A percentile compares a stretch with the other conserved stretches of the same genome.
These are phyloP conservation scores for Gymnorhina tibicen DNA, from an alignment of 2,113 vertebrate genomes.

Conservation along the genomic window DNA sequence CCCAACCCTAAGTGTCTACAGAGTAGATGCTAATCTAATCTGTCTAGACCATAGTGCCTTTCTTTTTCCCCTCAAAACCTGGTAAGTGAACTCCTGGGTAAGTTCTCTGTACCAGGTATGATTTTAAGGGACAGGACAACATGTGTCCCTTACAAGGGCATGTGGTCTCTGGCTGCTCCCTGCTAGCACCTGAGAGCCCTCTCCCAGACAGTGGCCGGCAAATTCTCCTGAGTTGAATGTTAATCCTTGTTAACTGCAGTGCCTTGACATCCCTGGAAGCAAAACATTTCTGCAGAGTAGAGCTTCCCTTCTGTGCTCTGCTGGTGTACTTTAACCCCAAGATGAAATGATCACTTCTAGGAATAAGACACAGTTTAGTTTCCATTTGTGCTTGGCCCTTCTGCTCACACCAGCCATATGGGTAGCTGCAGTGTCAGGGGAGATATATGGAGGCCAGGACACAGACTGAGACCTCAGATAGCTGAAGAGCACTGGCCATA, in stretches of 20 bases:
- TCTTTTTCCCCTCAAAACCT: too few relatives aligned
- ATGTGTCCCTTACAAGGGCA: background rate
- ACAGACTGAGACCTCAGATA: background rate
- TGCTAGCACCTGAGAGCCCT: background rate
- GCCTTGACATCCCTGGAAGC: background rate
- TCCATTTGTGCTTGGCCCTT: background rate
- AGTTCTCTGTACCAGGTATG: background rate
- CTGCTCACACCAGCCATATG: background rate
- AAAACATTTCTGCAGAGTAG: background rate
- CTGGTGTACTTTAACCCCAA: background rate
- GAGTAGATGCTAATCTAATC: constrained; percentile 47
- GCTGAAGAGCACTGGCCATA: background rate
- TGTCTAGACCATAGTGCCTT: constrained; percentile 34
- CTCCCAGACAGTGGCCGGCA: background rate
- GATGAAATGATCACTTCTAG: background rate
- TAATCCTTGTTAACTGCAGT: background rate
- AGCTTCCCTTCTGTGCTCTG: background rate
- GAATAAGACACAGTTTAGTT: background rate
- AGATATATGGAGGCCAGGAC: background rate
- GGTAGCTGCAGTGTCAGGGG: background rate
- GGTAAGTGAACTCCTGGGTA: constrained; percentile 16
- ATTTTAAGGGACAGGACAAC: constrained; percentile 16
- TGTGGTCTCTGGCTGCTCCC: background rate
- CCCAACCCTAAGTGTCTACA: constrained; percentile 27
- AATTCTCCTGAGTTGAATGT: background rate